Base-by-base conservation (phyloP, 2,113 vertebrate species). In the Triplophysa rosa region DNA sequence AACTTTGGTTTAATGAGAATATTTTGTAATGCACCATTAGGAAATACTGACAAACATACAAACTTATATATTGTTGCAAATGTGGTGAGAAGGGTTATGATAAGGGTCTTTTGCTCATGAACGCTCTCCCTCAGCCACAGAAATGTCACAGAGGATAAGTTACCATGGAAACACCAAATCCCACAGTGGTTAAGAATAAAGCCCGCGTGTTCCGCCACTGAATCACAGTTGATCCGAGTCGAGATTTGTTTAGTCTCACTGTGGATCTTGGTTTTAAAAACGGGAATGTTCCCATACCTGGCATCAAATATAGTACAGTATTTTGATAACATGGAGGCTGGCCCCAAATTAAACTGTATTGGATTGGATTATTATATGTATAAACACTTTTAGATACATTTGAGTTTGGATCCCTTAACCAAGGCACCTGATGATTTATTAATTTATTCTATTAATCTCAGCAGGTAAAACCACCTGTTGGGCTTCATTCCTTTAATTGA, bases 81-180 rank as follows among this genome's bases (percentile, higher is more conserved):
- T 37, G 71, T 80, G 54, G 80, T 77, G 84, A 61, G 86, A 68
- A 69, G 82, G 72, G 80, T 73, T 71, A 66, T 87, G 81, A 84
- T 74, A 63, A 82, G 85, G 77, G 84, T 78, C 77, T 86, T 81
- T 87, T 75, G 80, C 73, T 52, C 85, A 79, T 81, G 82, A 84
- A 54, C 42, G 62, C 16, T 68, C 86, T 86, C 88, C 90, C 84
- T 89, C 88, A 67, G 68, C 83, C 88, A 37, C 85, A 88, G 87
- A 90, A 91, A 92, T 92, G 91, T 91, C 90, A 90, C 88, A 85
- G 87, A 88, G 89, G 89, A 91, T 90, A 88, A 84, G 92, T 93
- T 91, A 88, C 90, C 91, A 93, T 93, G 91, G 91, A 90, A 91
- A 93, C 90, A 84, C 78, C 81, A 86, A 90, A 89, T 86, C 84